These are phyloP conservation scores for Eucriotettix oculatus DNA, from an alignment of 2,888 invertebrate genomes.

Conservation along the genomic window DNA sequence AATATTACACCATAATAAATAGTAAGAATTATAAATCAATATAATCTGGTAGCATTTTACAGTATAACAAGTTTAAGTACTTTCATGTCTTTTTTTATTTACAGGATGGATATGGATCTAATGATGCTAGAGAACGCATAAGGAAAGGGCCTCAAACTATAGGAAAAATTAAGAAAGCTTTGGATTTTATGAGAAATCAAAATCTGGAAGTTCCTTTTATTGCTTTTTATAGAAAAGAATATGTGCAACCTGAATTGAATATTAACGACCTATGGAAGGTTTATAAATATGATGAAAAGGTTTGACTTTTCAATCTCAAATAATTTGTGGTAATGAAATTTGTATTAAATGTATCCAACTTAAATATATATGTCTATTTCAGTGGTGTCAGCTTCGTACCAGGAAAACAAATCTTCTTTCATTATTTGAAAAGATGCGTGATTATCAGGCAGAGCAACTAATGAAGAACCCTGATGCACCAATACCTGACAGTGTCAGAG, in stretches of 20 bases:
- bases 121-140: conserved; percentile 34
- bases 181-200: conserved; percentile 92
- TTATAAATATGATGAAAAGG: conserved; percentile 88
- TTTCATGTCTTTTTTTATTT: not conserved
- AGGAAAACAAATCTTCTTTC: conserved; percentile 68
- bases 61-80: no score
- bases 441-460: conserved; percentile 69
- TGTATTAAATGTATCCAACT: not conserved
- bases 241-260: conserved; percentile 83
- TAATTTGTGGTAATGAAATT: not conserved
- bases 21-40: no score
- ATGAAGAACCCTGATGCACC: conserved; percentile 71
- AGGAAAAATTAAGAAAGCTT: conserved; percentile 81
- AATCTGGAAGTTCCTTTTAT: conserved; percentile 96
- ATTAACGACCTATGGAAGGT: conserved; percentile 96
- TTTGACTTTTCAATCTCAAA: conserved; percentile 18
- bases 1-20: no score
- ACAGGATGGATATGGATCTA: conserved; percentile 3
- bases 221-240: conserved; percentile 95
- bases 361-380: conserved; percentile 11
- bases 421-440: conserved; percentile 81
- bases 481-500: conserved; percentile 62
- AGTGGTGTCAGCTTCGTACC: conserved; percentile 77
- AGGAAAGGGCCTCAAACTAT: conserved; percentile 54
- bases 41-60: no score